Evolutionary conservation across 1,140 invertebrate genomes (phyloP), one percentile per base, ranked within the genome.

Genomic region (Sitophilus oryzae): DNA sequence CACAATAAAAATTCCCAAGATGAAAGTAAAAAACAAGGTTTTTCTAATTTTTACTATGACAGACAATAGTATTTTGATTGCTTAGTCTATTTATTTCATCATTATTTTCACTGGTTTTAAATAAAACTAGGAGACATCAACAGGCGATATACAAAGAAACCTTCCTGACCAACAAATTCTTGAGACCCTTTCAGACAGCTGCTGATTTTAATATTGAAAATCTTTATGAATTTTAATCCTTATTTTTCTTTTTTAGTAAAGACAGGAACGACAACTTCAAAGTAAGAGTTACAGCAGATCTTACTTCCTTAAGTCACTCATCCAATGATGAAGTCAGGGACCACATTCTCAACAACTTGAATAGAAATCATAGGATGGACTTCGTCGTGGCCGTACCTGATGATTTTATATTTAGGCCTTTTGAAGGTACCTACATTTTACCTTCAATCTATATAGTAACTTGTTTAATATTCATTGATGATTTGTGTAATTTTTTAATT

Each of bases 361-460:
- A 77, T 49, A 69, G 68, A 22, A 53, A 60, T 37, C 63, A 58
- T 36, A 65, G 53, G 19, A 42, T 73, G 9, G 71, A 70, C 11
- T 18, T 44, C 2, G 43, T 63, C 3, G 58, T 56, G 3, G 66
- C 66, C 1, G 40, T 52, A 22, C 43, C 61, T 1, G 71, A 79
- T 30, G 73, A 74, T 40, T 79, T 80, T 62, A 60, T 63, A 10
- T 78, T 79, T 57, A 69, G 70, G 52, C 58, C 67, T 50, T 67
- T 80, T 55, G 69, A 70, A 64, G 75, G 79, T 79, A 71, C 0
- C 25, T 42, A 6, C 10, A 1, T 44, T 42, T 8, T 20, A 18
- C 19, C 10, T 18, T 4, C 10, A 41, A 20, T 15, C 11, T 30
- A 16, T 16, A 34, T 20, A 5, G 1, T 18, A 18, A 22, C 2